phyloP scores from a whole-genome alignment of 1,140 invertebrate genomes.

The Atta texana region DNA sequence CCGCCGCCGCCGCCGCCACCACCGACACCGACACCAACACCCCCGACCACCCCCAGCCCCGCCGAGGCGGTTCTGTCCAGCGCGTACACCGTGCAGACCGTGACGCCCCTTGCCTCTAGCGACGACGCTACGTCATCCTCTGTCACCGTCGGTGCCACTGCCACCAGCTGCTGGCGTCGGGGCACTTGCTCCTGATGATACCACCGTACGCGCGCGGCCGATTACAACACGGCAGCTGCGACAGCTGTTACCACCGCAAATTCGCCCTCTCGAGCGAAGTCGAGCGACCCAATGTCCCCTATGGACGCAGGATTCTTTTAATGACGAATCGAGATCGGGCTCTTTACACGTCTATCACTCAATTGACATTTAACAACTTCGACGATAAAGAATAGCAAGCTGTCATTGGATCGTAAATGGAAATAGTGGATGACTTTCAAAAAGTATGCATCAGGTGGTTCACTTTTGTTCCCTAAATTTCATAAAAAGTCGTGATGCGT shows the following conservation, averaged over 20 bases:
- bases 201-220: conserved; percentile 47
- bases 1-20: conserved; percentile 81
- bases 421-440: background rate
- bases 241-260: conserved; percentile 69
- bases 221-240: conserved; percentile 69
- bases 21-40: conserved; percentile 78
- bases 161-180: conserved; percentile 71
- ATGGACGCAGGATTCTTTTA: background rate
- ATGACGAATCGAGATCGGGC: background rate
- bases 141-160: conserved; percentile 68
- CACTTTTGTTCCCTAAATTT: background rate
- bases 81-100: conserved; percentile 85
- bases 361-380: background rate
- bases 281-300: conserved; percentile 14
- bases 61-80: conserved; percentile 85
- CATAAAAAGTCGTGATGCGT: background rate
- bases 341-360: background rate
- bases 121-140: conserved; percentile 81
- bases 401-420: background rate
- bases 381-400: background rate
- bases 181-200: conserved; percentile 59
- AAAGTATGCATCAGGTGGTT: background rate
- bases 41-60: conserved; percentile 85
- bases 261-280: conserved; percentile 17
- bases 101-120: conserved; percentile 78